Conservation (phyloP, 1,140 invertebrate species). For the Drosophila melanica region DNA sequence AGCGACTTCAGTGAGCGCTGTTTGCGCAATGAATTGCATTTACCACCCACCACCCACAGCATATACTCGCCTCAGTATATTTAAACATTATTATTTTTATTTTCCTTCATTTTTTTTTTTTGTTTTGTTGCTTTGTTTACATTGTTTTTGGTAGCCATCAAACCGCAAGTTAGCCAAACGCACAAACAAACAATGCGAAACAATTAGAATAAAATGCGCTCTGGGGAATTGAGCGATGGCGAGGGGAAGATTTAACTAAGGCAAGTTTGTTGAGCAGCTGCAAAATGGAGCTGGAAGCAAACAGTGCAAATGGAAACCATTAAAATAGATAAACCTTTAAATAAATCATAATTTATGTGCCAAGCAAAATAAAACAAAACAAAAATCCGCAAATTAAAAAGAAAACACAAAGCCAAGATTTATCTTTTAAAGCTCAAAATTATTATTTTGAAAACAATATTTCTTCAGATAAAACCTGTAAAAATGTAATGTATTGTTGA, state of each 20-base stretch:
- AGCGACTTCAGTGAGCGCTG: conserved; percentile 8
- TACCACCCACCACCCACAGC: conserved; percentile 4
- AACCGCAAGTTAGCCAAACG: conserved; percentile 29
- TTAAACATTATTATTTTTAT: conserved; percentile 31
- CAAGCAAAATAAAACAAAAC: conserved; percentile 10
- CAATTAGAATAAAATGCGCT: conserved; percentile 78
- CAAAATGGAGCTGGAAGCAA: conserved; percentile 8
- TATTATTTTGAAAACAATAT: background rate
- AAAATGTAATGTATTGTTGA: background rate
- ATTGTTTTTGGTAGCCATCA: conserved; percentile 29
- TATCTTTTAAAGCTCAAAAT: conserved; percentile 4
- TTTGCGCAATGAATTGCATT: conserved; percentile 72
- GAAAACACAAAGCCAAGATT: background rate
- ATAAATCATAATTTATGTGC: conserved; percentile 26
- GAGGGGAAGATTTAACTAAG: conserved; percentile 11
- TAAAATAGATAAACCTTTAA: conserved; percentile 36
- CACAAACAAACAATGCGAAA: conserved; percentile 68
- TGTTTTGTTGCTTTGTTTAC: conserved; percentile 23
- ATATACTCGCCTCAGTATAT: conserved; percentile 13
- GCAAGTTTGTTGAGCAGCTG: background rate
- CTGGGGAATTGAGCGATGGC: conserved; percentile 51
- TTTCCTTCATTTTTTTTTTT: conserved; percentile 38
- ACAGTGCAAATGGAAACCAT: conserved; percentile 20
- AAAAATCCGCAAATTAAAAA: conserved; percentile 22
- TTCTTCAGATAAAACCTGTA: background rate